Percentiles rank a stretch among this genome's conserved stretches.
These are phyloP conservation scores for Drosophila lacertosa DNA, from an alignment of 1,140 invertebrate genomes.

Conservation along the genomic window DNA sequence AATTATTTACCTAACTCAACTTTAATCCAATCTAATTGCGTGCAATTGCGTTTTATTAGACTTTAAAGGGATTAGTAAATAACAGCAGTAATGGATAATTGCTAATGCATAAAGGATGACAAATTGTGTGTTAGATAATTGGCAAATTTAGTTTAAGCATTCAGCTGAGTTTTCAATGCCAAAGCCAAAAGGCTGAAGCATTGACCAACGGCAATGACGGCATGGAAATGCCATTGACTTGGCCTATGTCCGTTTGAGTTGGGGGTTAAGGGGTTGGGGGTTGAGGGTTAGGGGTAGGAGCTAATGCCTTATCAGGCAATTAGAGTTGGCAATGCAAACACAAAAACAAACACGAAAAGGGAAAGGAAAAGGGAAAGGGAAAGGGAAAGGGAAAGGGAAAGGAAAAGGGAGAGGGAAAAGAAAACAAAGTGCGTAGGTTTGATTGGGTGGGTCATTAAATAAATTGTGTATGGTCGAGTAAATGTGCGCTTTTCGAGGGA, in stretches of 20 bases:
- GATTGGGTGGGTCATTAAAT: constrained; percentile 64
- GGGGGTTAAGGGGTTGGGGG: constrained; percentile 13
- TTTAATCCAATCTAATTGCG: constrained; percentile 16
- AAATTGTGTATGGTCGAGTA: constrained; percentile 51
- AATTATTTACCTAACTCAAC: neutral
- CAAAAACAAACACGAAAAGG: constrained; percentile 3
- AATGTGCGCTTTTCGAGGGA: too few relatives aligned
- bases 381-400: too few relatives aligned
- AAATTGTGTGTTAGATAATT: neutral
- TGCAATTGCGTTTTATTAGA: constrained; percentile 34
- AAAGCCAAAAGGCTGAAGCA: neutral
- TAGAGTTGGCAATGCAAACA: constrained; percentile 63
- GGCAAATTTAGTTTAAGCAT: constrained; percentile 19
- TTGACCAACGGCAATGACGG: constrained; percentile 26
- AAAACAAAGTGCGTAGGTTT: neutral
- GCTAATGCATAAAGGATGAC: neutral
- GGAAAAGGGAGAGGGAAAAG: too few relatives aligned
- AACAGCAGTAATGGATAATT: neutral
- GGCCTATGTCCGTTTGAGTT: constrained; percentile 44
- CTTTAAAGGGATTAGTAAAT: too few relatives aligned
- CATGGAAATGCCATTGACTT: constrained; percentile 56
- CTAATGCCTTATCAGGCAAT: constrained; percentile 61
- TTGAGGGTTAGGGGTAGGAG: constrained; percentile 18
- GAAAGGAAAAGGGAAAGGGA: too few relatives aligned
- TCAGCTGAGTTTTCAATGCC: constrained; percentile 31